Base-by-base conservation (phyloP, 1,140 invertebrate genomes). In the Drosophila serrata region DNA sequence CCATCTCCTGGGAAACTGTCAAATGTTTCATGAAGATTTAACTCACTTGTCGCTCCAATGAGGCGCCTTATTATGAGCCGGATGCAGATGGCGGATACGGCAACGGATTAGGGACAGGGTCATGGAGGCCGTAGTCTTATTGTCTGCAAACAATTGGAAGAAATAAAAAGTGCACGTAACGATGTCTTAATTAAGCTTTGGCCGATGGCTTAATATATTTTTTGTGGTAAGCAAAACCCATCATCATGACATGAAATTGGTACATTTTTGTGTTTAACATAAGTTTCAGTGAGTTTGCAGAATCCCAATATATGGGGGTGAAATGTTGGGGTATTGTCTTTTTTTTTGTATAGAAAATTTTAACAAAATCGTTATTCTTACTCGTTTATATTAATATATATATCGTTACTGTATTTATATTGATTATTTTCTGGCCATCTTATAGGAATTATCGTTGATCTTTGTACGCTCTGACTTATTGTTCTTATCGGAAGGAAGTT, bases 21-120 rank as follows among this genome's bases (percentile, higher is more conserved):
- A 70, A 81, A 78, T 85, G 72, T 75, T 78, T 79, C 75, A 79
- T 64, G 79, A 81, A 73, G 77, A 85, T 74, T 85, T 85, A 81
- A 77, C 77, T 79, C 81, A 85, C 79, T 84, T 73, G 77, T 42
- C 49, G 81, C 63, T 70, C 29, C 69, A 84, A 42, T 67, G 75
- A 75, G 70, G 56, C 60, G 49, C 48, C 70, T 73, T 82, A 85
- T 85, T 70, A 75, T 65, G 22, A 62, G 49, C 57, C 35, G 19
- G 60, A 58, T 37, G 13, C 35, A 46, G 48, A 45, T n/a, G 27
- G 11, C n/a, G 37, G 46, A 37, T 33, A 4, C n/a, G 60, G 35
- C n/a, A 12, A 46, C 43, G 27, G 27, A 24, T 15, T 17, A 37
- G 4, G 33, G 22, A 1, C 22, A 31, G 24, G 31, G 35, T n/a